Conservation (phyloP, 1,140 invertebrate genomes). For the Leptinotarsa undecemlineata region DNA sequence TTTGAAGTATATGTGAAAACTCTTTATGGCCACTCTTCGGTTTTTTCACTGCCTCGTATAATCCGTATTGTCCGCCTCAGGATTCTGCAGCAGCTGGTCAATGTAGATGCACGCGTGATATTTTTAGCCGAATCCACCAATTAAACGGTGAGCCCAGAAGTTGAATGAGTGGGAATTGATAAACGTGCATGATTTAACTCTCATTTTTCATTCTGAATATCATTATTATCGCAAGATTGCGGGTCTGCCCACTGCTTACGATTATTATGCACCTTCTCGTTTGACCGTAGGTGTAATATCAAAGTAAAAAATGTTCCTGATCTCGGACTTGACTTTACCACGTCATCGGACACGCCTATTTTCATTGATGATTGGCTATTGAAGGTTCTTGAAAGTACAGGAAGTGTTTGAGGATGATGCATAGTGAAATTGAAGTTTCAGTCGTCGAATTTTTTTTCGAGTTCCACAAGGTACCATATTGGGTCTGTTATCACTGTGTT, state of each 20-base stretch:
- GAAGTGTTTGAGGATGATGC: too few relatives aligned
- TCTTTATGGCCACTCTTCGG: too few relatives aligned
- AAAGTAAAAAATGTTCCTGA: background rate
- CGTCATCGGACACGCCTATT: background rate
- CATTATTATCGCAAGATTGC: background rate
- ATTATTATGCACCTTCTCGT: background rate
- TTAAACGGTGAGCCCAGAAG: background rate
- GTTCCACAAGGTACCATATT: too few relatives aligned
- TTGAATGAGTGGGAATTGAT: background rate
- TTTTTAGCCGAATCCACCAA: background rate
- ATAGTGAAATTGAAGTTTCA: too few relatives aligned
- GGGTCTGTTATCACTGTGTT: too few relatives aligned
- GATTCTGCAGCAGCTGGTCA: background rate
- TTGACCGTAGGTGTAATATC: background rate
- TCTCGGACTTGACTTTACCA: background rate
- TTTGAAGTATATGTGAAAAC: too few relatives aligned
- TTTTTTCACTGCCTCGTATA: too few relatives aligned
- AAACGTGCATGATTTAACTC: constrained; percentile 5
- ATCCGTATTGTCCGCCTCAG: too few relatives aligned
- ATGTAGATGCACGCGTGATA: background rate
- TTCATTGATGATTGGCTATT: background rate
- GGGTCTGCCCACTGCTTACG: background rate
- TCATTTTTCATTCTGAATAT: background rate
- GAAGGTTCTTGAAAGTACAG: background rate
- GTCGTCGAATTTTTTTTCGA: too few relatives aligned